Evolutionary conservation across 2,888 invertebrate species (phyloP), one percentile per base, ranked within the genome.

Genomic region (Machimus rusticus): DNA sequence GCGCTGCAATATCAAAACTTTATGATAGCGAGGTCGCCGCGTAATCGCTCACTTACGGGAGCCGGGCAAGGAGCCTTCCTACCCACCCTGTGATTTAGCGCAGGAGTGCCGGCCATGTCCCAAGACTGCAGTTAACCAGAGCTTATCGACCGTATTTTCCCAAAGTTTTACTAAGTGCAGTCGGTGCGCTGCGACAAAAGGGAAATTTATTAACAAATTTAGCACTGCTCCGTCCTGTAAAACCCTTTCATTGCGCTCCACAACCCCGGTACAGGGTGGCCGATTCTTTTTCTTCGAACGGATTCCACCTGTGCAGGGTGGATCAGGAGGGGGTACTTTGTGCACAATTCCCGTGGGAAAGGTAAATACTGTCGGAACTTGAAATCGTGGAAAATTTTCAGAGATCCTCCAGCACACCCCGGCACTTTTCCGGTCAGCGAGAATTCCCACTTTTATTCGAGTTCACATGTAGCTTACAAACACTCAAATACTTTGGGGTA

Each of bases 151-250:
- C 79, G 51, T 79, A 79, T 78, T 51, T 79, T 46, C 51, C 31
- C 51, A 23, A 46, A 79, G 51, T 79, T 79, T 51, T 51, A 79
- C 79, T 79, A 79, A 51, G 79, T 79, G 51, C 79, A 79, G 51
- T 79, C 79, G 51, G 79, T 51, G 79, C 79, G 46, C 79, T 79
- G 79, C 51, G 51, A 79, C 66, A 66, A 66, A 46, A 78, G 51
- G 79, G 51, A 79, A 79, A 79, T 79, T 79, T 79, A 79, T 79
- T 79, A 79, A 79, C 79, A 79, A 79, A 79, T 79, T 79, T 79
- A 79, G 39, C 51, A 51, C 51, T 51, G 79, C 51, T 51, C 51
- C 79, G 51, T 79, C 79, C 31, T 28, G 28, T 79, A 43, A 78
- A 46, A 79, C 6, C 28, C 66, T 66, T 66, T 79, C 46, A 28